phyloP scores from a whole-genome alignment of 2,888 invertebrate genomes.

The Cryptops parisi region DNA sequence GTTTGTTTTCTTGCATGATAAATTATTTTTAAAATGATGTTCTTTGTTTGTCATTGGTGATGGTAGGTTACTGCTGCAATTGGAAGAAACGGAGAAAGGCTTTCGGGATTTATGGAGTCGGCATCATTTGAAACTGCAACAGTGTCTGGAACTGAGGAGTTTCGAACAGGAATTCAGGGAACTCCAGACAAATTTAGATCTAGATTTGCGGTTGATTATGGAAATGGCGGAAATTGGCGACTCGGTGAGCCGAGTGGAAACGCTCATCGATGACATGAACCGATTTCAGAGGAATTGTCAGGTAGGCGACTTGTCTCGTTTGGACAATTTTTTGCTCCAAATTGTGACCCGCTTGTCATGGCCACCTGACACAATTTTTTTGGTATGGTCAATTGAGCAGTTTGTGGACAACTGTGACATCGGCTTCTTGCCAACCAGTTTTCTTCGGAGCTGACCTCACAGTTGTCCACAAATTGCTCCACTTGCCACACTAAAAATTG shows the following conservation, averaged over 20 bases:
- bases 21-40: background rate
- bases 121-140: slow-evolving; percentile 74
- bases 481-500: no score
- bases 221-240: slow-evolving; percentile 83
- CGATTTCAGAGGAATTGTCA: slow-evolving; percentile 49
- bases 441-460: no score
- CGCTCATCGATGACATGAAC: slow-evolving; percentile 57
- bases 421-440: no score
- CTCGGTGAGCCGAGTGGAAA: slow-evolving; percentile 64
- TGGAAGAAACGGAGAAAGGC: slow-evolving; percentile 85
- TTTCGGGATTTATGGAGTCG: slow-evolving; percentile 91
- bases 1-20: background rate
- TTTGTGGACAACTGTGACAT: no score
- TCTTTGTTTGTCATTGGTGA: background rate
- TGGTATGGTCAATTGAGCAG: no score
- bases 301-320: slow-evolving; percentile 35
- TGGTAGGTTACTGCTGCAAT: slow-evolving; percentile 68
- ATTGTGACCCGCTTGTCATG: no score
- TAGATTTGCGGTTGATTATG: slow-evolving; percentile 57
- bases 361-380: no score
- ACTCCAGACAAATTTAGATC: slow-evolving; percentile 65
- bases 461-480: no score
- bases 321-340: no score
- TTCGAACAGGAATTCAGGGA: slow-evolving; percentile 93
- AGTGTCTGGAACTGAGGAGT: slow-evolving; percentile 75